Percentiles rank a stretch among this genome's conserved stretches.
Evolutionary conservation across 1,140 invertebrate genomes (phyloP).

Genomic region (Anastrepha ludens): DNA sequence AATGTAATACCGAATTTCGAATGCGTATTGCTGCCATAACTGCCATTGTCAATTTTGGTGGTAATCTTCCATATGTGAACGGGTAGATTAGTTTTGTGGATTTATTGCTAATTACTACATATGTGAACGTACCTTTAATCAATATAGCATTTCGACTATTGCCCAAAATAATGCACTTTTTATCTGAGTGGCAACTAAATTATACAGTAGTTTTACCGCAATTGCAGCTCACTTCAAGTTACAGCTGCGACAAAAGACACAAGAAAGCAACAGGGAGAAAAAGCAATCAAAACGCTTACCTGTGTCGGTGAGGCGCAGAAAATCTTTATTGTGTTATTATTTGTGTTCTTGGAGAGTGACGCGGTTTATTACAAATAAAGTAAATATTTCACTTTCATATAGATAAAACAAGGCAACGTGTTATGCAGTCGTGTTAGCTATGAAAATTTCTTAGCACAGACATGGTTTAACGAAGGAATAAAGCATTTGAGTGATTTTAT

Average conservation of each 20-base stretch:
- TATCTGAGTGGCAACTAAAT: not conserved
- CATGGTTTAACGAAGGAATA: not conserved
- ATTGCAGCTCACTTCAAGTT: not conserved
- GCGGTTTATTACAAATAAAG: not conserved
- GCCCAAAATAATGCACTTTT: too few species aligned
- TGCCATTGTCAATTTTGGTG: too few species aligned
- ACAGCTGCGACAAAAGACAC: not conserved
- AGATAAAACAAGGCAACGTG: not conserved
- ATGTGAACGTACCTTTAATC: too few species aligned
- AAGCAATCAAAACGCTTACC: not conserved
- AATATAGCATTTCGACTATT: too few species aligned
- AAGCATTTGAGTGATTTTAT: not conserved
- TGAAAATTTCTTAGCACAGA: conserved; percentile 2
- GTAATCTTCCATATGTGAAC: too few species aligned
- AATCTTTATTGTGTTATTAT: not conserved
- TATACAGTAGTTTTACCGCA: too few species aligned
- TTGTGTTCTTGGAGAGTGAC: not conserved
- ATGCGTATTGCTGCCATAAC: too few species aligned
- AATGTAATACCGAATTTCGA: too few species aligned
- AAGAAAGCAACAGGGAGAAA: not conserved
- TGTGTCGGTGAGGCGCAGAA: not conserved
- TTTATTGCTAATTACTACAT: too few species aligned
- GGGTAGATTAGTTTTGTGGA: too few species aligned
- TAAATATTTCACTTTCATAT: not conserved
- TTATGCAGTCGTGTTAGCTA: conserved; percentile 35